A percentile compares a stretch with the other conserved stretches of the same genome.
These are phyloP conservation scores for Montipora capitata DNA, from an alignment of 92 coral and sea anemone species.

Conservation along the genomic window DNA sequence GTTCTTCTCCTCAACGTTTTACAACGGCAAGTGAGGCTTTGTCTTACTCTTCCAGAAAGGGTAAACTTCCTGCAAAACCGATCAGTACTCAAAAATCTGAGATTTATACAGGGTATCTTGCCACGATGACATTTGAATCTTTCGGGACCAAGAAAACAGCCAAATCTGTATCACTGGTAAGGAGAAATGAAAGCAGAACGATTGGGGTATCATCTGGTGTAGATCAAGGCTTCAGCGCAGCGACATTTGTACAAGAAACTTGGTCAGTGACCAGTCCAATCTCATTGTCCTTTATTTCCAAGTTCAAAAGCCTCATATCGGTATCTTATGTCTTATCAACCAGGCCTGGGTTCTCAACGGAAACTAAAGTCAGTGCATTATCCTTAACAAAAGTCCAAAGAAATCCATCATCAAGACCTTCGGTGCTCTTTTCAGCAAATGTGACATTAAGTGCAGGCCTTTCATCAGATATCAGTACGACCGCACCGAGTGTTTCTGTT, in stretches of 20 bases:
- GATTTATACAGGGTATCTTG: background rate
- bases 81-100: background rate
- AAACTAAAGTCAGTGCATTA: background rate
- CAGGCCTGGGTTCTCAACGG: background rate
- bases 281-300: background rate
- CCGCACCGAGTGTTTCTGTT: background rate
- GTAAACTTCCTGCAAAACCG: background rate
- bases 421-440: background rate
- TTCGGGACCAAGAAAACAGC: too few relatives aligned
- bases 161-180: background rate
- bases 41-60: background rate
- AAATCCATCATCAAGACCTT: background rate
- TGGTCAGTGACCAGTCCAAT: background rate
- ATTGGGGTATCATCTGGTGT: background rate
- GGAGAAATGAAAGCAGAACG: background rate
- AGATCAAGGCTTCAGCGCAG: background rate
- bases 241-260: background rate
- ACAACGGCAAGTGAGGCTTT: background rate
- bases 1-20: background rate
- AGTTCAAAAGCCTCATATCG: background rate
- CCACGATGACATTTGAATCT: background rate
- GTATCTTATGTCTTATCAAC: background rate
- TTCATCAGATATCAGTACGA: background rate
- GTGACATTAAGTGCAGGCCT: background rate
- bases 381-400: background rate